Base-by-base conservation (phyloP, 2,888 invertebrate genomes). In the Gonocerus acuteangulatus region DNA sequence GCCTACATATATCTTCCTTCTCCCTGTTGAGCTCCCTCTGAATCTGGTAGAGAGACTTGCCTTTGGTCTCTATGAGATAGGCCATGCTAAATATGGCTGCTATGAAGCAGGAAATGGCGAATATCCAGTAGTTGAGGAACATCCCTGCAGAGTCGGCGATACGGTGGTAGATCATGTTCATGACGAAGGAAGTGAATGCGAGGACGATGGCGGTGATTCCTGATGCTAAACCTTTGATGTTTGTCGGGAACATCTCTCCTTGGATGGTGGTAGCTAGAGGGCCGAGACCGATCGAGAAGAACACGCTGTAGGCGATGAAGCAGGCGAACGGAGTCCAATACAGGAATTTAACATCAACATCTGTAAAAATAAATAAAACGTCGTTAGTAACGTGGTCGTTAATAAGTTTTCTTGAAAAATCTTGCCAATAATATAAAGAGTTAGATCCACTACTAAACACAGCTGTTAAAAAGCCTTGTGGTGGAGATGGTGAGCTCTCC, bases 11-110 rank as follows among this genome's bases (percentile, higher is more conserved):
- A 4, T 51, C 27, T 1, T 34, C 21, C 2, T 48, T 49, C 34
- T 42, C 32, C n/a, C 56, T 34, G 47, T 78, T 77, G 6, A 86
- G 74, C 58, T 81, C 78, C 22, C 80, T 79, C 70, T 86, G 86
- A 69, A 86, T 86, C 69, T 82, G 80, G 48, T 82, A 78, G 70
- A 86, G 78, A 2, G 83, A 83, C 70, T 84, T 85, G 60, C 84
- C 84, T 72, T 84, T 86, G 2, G 86, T 86, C 73, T 86, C 86
- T 16, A 85, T 78, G 66, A 79, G 73, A 19, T 79, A 72, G 2
- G 84, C 83, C 13, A 85, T 77, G 66, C 78, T 73, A 21, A 79
- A 72, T 56, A 79, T 68, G 69, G 65, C 42, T 19, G 65, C 67
- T 1, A 64, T 45, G 3, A 84, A 80, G 71, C 81, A 82, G 65